Evolutionary conservation across 2,888 invertebrate species (phyloP).

Genomic region (Gandaritis pyraliata): DNA sequence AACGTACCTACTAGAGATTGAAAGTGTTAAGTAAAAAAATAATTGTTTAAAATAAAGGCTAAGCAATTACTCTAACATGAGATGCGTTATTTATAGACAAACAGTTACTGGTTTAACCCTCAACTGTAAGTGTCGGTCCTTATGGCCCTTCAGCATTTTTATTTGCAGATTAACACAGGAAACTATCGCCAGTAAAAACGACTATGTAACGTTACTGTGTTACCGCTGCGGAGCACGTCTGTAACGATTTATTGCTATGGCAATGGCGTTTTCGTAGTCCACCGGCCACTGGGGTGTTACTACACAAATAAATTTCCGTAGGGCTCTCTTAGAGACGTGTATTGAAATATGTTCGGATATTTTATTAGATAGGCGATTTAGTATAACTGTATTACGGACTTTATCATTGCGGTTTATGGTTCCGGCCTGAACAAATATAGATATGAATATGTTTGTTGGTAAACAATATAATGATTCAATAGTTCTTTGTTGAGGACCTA

Average conservation of each 20-base stretch:
- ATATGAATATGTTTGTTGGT: constrained; percentile 22
- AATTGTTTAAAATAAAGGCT: constrained; percentile 12
- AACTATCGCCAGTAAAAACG: constrained; percentile 69
- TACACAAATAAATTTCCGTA: constrained; percentile 73
- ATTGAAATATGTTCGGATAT: constrained; percentile 71
- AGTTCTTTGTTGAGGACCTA: constrained; percentile 16
- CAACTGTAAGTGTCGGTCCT: constrained; percentile 36
- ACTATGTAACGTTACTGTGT: constrained; percentile 52
- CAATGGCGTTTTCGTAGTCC: constrained; percentile 67
- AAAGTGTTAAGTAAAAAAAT: not conserved
- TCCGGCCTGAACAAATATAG: constrained; percentile 40
- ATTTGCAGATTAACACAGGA: constrained; percentile 60
- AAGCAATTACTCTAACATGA: constrained; percentile 17
- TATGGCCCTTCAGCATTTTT: constrained; percentile 45
- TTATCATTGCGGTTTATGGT: constrained; percentile 43
- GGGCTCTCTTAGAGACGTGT: constrained; percentile 63
- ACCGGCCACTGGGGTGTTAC: constrained; percentile 64
- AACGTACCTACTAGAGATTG: too few species aligned
- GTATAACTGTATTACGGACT: constrained; percentile 54
- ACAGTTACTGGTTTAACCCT: constrained; percentile 39
- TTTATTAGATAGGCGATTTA: constrained; percentile 64
- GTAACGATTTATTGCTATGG: constrained; percentile 71
- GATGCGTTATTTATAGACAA: constrained; percentile 30
- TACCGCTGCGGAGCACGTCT: constrained; percentile 57
- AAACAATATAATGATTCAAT: constrained; percentile 18